These are phyloP conservation scores for Neosilurus mollespiculum DNA, from an alignment of 2,797 vertebrate genomes.

Conservation along the genomic window DNA sequence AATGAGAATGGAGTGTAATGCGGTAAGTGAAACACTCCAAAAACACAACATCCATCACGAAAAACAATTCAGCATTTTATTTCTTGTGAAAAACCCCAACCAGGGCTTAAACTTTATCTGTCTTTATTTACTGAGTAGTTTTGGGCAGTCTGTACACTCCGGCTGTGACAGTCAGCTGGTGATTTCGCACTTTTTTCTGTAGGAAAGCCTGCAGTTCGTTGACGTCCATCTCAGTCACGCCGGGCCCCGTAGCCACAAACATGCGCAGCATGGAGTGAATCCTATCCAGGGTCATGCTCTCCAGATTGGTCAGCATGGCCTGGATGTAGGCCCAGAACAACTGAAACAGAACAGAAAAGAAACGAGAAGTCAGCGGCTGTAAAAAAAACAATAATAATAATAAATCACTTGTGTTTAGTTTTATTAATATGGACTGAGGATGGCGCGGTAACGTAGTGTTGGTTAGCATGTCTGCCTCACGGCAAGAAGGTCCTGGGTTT, in stretches of 20 bases:
- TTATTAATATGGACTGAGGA: not conserved
- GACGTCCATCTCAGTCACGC: conserved; percentile 90
- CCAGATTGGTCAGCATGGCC: conserved; percentile 98
- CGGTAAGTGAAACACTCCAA: not conserved
- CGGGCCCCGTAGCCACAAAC: conserved; percentile 92
- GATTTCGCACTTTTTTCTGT: conserved; percentile 91
- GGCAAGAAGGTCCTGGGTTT: too few relatives aligned
- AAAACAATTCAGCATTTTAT: conserved; percentile 36
- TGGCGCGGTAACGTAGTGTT: not conserved
- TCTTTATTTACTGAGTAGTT: conserved; percentile 54
- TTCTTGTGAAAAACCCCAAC: conserved; percentile 13
- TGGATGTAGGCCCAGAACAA: conserved; percentile 98
- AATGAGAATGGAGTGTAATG: not conserved
- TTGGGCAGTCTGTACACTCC: conserved; percentile 95
- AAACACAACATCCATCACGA: not conserved
- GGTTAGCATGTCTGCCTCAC: too few relatives aligned
- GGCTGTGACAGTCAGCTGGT: conserved; percentile 83
- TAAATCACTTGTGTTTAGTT: not conserved
- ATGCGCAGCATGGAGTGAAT: conserved; percentile 98
- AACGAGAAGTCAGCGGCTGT: not conserved
- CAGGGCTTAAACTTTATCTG: not conserved
- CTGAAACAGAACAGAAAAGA: conserved; percentile 62
- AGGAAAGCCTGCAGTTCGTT: conserved; percentile 94
- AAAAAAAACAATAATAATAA: too few relatives aligned
- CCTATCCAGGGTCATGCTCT: conserved; percentile 93